Conservation (phyloP, 2,113 vertebrate species). For the Thamnaconus septentrionalis region DNA sequence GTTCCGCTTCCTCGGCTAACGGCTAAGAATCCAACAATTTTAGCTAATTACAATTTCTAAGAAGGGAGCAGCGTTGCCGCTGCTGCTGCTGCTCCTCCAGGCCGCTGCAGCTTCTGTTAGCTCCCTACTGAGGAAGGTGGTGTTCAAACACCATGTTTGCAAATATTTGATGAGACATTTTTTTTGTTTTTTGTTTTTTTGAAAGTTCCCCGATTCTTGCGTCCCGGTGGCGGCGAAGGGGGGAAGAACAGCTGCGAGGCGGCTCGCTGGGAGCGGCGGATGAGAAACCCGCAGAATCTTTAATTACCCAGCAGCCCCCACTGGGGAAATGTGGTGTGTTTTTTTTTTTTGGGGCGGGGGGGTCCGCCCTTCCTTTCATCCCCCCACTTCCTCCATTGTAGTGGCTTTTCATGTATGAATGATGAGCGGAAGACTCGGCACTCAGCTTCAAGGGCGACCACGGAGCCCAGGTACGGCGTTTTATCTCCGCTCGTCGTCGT, state of each 20-base stretch:
- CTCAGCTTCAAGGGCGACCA: not conserved
- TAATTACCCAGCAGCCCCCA: slow-evolving; percentile 53
- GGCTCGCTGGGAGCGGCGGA: slow-evolving; percentile 30
- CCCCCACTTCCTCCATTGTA: not conserved
- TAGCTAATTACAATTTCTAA: no score
- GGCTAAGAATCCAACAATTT: no score
- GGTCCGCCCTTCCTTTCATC: slow-evolving; percentile 21
- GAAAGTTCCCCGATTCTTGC: no score
- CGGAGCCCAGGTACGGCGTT: slow-evolving; percentile 20
- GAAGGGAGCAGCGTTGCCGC: no score
- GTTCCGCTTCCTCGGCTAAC: no score
- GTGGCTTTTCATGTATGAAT: slow-evolving; percentile 23
- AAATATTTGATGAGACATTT: slow-evolving; percentile 4
- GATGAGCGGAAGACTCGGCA: slow-evolving; percentile 7
- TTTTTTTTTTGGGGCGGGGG: slow-evolving; percentile 27
- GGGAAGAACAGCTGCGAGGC: slow-evolving; percentile 50
- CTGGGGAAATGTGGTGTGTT: slow-evolving; percentile 43
- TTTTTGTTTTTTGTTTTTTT: slow-evolving; percentile 10
- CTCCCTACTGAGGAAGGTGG: no score
- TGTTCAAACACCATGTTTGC: not conserved
- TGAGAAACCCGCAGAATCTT: slow-evolving; percentile 32
- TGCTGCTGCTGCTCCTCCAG: no score
- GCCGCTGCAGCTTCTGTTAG: no score
- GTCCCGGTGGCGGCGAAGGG: no score
- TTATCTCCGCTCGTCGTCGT: not conserved